Evolutionary conservation across 53 echinoderm and acorn worm genomes (phyloP), one percentile per base, ranked within the genome.

Genomic region (Stichopus horrens): DNA sequence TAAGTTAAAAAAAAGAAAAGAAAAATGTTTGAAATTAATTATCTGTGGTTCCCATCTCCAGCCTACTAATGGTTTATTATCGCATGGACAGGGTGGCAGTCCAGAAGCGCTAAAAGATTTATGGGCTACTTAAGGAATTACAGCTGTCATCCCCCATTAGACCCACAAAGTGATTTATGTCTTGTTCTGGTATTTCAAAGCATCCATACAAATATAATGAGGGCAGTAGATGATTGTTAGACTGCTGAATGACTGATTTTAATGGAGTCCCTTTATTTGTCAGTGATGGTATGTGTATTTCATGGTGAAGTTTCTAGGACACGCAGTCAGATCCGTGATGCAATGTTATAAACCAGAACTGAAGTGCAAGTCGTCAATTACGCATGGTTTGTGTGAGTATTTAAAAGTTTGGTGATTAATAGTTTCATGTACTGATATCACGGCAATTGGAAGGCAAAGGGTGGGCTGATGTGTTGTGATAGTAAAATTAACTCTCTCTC

Each of bases 61-160:
- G 21, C 2, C 18, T 71, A 13, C 71, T 71, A 71, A 71, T 71
- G 71, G 71, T 71, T 71, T 71, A 71, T 71, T 71, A 71, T 20
- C n/a, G 20, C 71, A n/a, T 71, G 71, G 71, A 71, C 71, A 71
- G 71, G 71, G 20, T 71, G 71, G 71, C 71, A 71, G 71, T 13
- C 71, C 71, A 71, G 63, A n/a, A 71, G 71, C 21, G 71, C 18
- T 19, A n/a, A 71, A 18, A 71, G 71, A 71, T 71, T 71, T 71
- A 71, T 20, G 7, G 71, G 71, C 71, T 71, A 71, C 16, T 71
- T 71, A 71, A 71, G 71, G 71, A 71, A 71, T 71, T 16, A 71
- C 71, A 71, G 71, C 71, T 71, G 71, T 71, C 71, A 71, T 71
- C 71, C 59, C 37, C 71, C 71, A 71, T 71, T 71, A 71, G 71